Conservation (phyloP, 2,797 vertebrate genomes). For the Gephyroberyx darwinii region DNA sequence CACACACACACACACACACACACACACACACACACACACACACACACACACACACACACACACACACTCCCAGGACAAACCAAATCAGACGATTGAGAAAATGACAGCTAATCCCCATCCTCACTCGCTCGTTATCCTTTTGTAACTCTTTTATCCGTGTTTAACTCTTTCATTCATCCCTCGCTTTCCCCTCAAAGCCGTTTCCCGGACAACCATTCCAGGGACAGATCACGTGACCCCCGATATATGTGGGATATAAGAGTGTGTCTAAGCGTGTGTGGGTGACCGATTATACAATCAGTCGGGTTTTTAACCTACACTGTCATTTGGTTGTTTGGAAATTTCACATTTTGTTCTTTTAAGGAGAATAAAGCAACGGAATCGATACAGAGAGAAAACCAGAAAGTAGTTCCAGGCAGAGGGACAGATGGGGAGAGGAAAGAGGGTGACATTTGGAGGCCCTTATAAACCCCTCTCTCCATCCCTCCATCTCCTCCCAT, state of each 20-base stretch:
- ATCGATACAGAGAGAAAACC: neutral
- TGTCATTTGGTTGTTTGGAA: conserved; percentile 4
- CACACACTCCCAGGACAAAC: neutral
- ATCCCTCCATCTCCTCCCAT: conserved; percentile 30
- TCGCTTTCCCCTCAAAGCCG: conserved; percentile 23
- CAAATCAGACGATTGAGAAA: conserved; percentile 21
- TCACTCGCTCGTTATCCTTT: conserved; percentile 56
- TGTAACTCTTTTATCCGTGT: conserved; percentile 63
- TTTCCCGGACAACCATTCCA: conserved; percentile 23
- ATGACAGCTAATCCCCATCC: conserved; percentile 62
- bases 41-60: conserved; percentile 25
- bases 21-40: conserved; percentile 2
- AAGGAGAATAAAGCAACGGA: neutral
- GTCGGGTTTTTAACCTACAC: neutral
- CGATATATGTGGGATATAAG: conserved; percentile 22
- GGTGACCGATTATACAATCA: no score
- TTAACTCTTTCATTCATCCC: conserved; percentile 58
- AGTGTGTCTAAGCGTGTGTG: neutral
- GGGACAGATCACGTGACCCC: conserved; percentile 34
- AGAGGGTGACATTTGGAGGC: conserved; percentile 61
- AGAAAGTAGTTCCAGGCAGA: neutral
- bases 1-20: neutral
- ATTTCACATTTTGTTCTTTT: conserved; percentile 24
- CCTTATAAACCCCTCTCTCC: conserved; percentile 48
- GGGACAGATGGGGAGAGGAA: conserved; percentile 48